Base-by-base conservation (phyloP, 2,797 vertebrate species). In the Momotus momota region DNA sequence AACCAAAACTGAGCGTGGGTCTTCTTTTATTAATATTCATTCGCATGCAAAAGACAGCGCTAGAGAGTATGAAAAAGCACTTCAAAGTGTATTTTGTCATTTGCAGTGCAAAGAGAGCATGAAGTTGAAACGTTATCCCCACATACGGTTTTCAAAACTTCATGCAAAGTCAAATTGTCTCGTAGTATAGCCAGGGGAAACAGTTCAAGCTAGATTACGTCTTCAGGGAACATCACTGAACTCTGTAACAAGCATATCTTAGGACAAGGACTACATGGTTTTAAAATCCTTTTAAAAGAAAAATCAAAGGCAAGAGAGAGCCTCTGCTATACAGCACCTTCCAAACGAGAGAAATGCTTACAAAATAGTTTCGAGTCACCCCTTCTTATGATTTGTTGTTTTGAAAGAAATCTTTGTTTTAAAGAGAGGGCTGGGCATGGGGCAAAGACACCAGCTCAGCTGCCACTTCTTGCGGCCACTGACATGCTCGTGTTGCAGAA, bases 1-100 rank as follows among this genome's bases (percentile, higher is more conserved):
- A 93, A 46, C 6, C 41, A 46, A 70, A 88, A 94, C 57, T 27
- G 45, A 96, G 69, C 1, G 1, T 0, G 0, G 38, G 62, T 93
- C 73, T 93, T 45, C 81, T 95, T 94, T 81, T 89, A 52, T 92
- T 90, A 93, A 57, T 45, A 86, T 77, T 81, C 80, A 96, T 92
- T 95, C 29, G 14, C 35, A 88, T 52, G 70, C 74, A 94, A 85
- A 94, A 92, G 62, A 54, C 52, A 88, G 60, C 0, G 1, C 61
- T 31, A 88, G 31, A 55, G 18, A 57, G 41, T 21, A 84, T 6
- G 52, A 85, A 91, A 94, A 92, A 43, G 60, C 86, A 96, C 94
- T 95, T 96, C 94, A 96, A 96, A 97, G 94, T 6, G 9, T 77
- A 67, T 95, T 95, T 88, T 96, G 93, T 78, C 84, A 94, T 94